Conservation (phyloP, 2,888 invertebrate genomes). For the Drosophila multiciliata region DNA sequence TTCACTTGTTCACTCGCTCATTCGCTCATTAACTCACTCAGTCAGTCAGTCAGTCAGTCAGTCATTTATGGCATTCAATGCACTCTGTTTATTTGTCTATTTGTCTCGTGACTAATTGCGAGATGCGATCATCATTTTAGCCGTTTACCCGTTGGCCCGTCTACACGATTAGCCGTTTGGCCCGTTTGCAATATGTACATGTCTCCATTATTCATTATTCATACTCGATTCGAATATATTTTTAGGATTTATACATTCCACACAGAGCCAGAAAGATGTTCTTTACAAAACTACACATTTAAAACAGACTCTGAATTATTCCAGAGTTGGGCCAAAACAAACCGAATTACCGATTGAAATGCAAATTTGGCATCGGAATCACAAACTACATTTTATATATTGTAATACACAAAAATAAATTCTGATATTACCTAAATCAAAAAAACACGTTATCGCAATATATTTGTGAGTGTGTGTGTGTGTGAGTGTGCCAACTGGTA, state of each 20-base stretch:
- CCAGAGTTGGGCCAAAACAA: neutral
- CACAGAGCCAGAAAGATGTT: neutral
- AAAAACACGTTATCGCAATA: neutral
- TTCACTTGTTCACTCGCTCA: neutral
- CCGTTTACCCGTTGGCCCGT: neutral
- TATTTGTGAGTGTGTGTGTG: neutral
- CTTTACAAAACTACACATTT: neutral
- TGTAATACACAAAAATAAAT: neutral
- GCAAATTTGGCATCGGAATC: neutral
- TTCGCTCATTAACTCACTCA: neutral
- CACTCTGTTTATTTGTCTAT: conserved; percentile 36
- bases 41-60: neutral
- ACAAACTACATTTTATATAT: neutral
- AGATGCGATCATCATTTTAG: neutral
- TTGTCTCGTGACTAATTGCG: conserved; percentile 46
- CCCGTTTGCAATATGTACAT: neutral
- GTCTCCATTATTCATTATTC: neutral
- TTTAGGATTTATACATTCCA: neutral
- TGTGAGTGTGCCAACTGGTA: no score
- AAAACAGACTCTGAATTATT: neutral
- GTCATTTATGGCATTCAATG: neutral
- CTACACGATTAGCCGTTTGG: neutral
- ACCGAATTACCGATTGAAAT: neutral
- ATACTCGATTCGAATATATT: neutral
- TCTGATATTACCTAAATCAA: neutral